Base-by-base conservation (phyloP, 1,140 invertebrate species). In the Polypedilum vanderplanki region DNA sequence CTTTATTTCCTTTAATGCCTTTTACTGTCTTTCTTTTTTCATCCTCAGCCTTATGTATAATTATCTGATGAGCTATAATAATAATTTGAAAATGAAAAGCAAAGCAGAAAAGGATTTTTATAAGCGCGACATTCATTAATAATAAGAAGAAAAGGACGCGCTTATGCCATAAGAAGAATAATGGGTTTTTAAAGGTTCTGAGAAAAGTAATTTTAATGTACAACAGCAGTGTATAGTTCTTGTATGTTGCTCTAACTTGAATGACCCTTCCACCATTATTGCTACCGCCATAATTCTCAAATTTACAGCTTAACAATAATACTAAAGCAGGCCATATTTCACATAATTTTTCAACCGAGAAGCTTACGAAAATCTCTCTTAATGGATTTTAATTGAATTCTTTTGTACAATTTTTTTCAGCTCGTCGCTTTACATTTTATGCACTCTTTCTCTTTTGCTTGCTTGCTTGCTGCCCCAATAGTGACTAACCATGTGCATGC, bases 331-430 rank as follows among this genome's bases (percentile, higher is more conserved):
- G 12, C 46, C 46, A 57, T 57, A 12, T 57, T 57, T 57, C 46
- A 57, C 46, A 57, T 57, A 57, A 57, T 57, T 57, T 57, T 57
- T 57, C 46, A 57, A 57, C 46, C 46, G 46, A 57, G n/a, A 57
- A 57, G 46, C 46, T 57, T 57, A 57, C 46, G 46, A 57, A 57
- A 57, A 57, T 57, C 46, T 57, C 46, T 57, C 46, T 57, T 57
- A 57, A 57, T 57, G 46, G 46, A 57, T 57, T 57, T 57, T 57
- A 57, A 57, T 57, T 57, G 46, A 57, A 57, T 57, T 57, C 46
- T 57, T 57, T 57, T 57, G 46, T 57, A 57, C 46, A 57, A 57
- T 57, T 8, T 57, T 57, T 57, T 57, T 57, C 46, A 57, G 46
- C 46, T 57, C 46, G 46, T 57, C 46, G 46, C 46, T 57, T 57